These are phyloP conservation scores for Campaea margaritaria DNA, from an alignment of 2,888 invertebrate genomes.

Conservation along the genomic window DNA sequence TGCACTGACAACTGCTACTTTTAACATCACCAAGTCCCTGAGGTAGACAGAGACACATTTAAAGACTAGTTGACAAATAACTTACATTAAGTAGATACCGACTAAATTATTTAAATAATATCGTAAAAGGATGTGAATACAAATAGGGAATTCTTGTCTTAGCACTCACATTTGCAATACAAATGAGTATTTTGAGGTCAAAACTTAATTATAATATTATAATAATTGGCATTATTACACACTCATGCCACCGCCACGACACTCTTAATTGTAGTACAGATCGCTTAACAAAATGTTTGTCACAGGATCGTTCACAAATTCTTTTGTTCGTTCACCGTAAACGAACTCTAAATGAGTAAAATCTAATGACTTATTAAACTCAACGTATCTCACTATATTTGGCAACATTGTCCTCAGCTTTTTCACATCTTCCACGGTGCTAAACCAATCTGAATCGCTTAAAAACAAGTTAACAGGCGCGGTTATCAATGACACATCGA, in stretches of 20 bases:
- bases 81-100: too few species aligned
- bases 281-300: conserved; percentile 51
- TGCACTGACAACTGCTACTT: too few species aligned
- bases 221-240: background rate
- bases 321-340: conserved; percentile 66
- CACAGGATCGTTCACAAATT: conserved; percentile 63
- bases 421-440: conserved; percentile 59
- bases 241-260: too few species aligned
- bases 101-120: too few species aligned
- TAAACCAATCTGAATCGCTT: conserved; percentile 73
- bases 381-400: conserved; percentile 55
- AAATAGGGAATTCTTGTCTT: too few species aligned
- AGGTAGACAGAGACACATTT: too few species aligned
- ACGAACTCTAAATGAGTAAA: conserved; percentile 75
- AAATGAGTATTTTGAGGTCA: too few species aligned
- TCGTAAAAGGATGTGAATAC: too few species aligned
- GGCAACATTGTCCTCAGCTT: conserved; percentile 56
- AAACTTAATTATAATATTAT: background rate
- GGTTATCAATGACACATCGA: conserved; percentile 61
- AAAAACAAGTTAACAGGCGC: conserved; percentile 63
- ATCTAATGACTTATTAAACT: conserved; percentile 60
- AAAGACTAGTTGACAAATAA: too few species aligned
- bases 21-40: too few species aligned
- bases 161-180: too few species aligned
- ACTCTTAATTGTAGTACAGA: conserved; percentile 7